Evolutionary conservation across 2,888 invertebrate species (phyloP).

Genomic region (Xestia sexstrigata): DNA sequence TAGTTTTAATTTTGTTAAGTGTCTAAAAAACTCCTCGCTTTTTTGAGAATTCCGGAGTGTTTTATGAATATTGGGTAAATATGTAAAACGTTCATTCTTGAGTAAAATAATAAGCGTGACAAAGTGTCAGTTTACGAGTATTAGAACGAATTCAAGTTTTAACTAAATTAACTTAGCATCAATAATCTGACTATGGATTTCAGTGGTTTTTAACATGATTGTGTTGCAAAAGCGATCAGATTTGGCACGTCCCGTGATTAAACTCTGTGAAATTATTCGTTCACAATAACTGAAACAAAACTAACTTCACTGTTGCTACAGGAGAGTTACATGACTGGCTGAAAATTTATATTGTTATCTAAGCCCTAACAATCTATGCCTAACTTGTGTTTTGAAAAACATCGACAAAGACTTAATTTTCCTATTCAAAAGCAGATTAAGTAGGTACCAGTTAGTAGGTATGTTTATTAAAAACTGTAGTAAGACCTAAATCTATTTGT

Average conservation of each 20-base stretch:
- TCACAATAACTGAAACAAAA: constrained; percentile 15
- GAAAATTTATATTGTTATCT: too few relatives aligned
- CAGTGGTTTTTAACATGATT: too few relatives aligned
- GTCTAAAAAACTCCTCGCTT: not conserved
- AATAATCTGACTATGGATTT: too few relatives aligned
- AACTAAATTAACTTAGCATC: too few relatives aligned
- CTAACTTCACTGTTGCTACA: not conserved
- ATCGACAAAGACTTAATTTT: too few relatives aligned
- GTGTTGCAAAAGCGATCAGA: not conserved
- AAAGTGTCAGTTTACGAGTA: too few relatives aligned
- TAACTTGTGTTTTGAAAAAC: too few relatives aligned
- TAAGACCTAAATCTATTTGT: not conserved
- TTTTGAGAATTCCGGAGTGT: not conserved
- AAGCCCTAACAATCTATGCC: not conserved
- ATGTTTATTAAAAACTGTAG: too few relatives aligned
- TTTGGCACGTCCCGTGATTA: not conserved
- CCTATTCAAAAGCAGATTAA: too few relatives aligned
- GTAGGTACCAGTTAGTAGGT: too few relatives aligned
- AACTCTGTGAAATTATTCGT: constrained; percentile 17
- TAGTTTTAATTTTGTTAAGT: not conserved
- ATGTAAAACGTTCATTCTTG: not conserved
- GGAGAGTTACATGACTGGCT: not conserved
- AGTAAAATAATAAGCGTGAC: not conserved
- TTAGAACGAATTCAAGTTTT: too few relatives aligned
- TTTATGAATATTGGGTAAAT: not conserved